Evolutionary conservation across 2,113 vertebrate genomes (phyloP).

Genomic region (Centropus unirufus): DNA sequence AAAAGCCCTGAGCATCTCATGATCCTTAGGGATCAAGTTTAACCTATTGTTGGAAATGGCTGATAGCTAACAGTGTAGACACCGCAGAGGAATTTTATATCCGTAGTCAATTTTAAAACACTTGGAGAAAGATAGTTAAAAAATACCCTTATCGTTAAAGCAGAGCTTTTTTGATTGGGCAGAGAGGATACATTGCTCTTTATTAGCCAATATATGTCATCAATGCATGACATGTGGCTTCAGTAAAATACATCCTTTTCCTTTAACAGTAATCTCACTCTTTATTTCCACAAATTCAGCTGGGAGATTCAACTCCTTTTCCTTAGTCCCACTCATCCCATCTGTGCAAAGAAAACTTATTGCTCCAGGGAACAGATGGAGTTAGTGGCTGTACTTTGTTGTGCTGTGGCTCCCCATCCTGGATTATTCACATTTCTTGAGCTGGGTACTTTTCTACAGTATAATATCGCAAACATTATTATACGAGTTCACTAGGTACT

Average conservation of each 20-base stretch:
- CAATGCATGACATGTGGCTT: not conserved
- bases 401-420: not conserved
- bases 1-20: not conserved
- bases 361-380: conserved; percentile 34
- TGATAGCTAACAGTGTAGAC: not conserved
- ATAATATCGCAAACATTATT: not conserved
- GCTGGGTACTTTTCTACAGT: not conserved
- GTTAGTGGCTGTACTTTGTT: not conserved
- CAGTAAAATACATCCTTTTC: not conserved
- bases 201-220: not conserved
- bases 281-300: not conserved
- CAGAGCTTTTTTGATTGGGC: not conserved
- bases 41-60: not conserved
- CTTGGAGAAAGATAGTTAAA: not conserved
- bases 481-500: not conserved
- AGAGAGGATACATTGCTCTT: not conserved
- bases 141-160: not conserved
- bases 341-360: conserved; percentile 1
- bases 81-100: not conserved
- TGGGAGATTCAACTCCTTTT: not conserved
- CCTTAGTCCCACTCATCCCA: conserved; percentile 2
- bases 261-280: not conserved
- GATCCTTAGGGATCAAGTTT: not conserved
- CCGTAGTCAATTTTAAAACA: not conserved
- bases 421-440: not conserved